These are phyloP conservation scores for Jacana jacana DNA, from an alignment of 2,113 vertebrate species.

Conservation along the genomic window DNA sequence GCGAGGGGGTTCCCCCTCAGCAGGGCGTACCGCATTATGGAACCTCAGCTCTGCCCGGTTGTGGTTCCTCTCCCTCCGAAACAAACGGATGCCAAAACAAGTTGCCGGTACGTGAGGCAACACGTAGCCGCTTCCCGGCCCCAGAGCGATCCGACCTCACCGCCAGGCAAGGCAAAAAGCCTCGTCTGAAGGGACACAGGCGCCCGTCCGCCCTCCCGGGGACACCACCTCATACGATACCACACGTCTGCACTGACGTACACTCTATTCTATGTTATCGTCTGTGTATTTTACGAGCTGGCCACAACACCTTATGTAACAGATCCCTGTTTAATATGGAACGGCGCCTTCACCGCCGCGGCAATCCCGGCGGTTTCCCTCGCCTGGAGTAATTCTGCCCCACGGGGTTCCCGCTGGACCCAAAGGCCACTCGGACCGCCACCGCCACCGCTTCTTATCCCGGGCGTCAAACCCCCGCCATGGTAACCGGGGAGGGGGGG, in stretches of 20 bases:
- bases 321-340: conserved; percentile 43
- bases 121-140: conserved; percentile 23
- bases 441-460: neutral
- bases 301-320: conserved; percentile 75
- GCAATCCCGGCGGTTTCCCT: neutral
- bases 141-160: neutral
- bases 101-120: neutral
- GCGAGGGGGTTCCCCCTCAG: neutral
- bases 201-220: neutral
- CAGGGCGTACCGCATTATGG: neutral
- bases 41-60: neutral
- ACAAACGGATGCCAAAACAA: neutral
- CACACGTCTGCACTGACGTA: conserved; percentile 64
- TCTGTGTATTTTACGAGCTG: conserved; percentile 55
- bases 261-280: conserved; percentile 28
- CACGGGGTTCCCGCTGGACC: neutral
- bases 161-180: conserved; percentile 11
- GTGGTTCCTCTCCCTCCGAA: neutral
- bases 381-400: neutral
- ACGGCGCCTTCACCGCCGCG: neutral
- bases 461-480: neutral
- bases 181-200: neutral
- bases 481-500: neutral
- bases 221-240: conserved; percentile 29
- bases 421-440: neutral